phyloP scores from a whole-genome alignment of 1,140 invertebrate genomes.

The Hyposmocoma kahamanoa region DNA sequence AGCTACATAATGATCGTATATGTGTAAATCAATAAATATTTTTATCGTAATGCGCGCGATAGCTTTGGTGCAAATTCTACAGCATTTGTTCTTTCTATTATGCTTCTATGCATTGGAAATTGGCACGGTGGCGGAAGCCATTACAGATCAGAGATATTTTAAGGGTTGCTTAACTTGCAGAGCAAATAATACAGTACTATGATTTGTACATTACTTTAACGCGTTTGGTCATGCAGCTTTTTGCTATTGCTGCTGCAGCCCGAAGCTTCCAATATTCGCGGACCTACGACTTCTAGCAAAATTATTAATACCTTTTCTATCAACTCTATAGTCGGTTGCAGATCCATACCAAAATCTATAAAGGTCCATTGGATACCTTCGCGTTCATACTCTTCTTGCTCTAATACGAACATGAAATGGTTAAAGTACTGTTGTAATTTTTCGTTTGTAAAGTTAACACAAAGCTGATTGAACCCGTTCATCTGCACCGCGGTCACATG shows the following conservation, averaged over 20 bases:
- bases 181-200: too few species aligned
- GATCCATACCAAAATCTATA: slow-evolving; percentile 96
- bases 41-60: too few species aligned
- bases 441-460: slow-evolving; percentile 98
- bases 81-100: too few species aligned
- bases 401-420: slow-evolving; percentile 97
- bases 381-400: slow-evolving; percentile 96
- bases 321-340: slow-evolving; percentile 92
- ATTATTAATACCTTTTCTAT: slow-evolving; percentile 90
- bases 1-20: too few species aligned
- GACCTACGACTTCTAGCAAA: slow-evolving; percentile 45
- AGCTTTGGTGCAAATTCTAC: too few species aligned
- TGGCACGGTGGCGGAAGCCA: too few species aligned
- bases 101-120: too few species aligned
- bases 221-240: neutral
- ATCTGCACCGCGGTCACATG: slow-evolving; percentile 76
- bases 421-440: slow-evolving; percentile 98
- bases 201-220: neutral
- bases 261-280: slow-evolving; percentile 48
- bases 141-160: too few species aligned
- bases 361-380: slow-evolving; percentile 93
- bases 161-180: too few species aligned
- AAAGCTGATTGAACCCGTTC: slow-evolving; percentile 97
- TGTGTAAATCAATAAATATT: too few species aligned
- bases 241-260: slow-evolving; percentile 18